phyloP scores from a whole-genome alignment of 2,113 vertebrate species.

The Enhydra lutris region DNA sequence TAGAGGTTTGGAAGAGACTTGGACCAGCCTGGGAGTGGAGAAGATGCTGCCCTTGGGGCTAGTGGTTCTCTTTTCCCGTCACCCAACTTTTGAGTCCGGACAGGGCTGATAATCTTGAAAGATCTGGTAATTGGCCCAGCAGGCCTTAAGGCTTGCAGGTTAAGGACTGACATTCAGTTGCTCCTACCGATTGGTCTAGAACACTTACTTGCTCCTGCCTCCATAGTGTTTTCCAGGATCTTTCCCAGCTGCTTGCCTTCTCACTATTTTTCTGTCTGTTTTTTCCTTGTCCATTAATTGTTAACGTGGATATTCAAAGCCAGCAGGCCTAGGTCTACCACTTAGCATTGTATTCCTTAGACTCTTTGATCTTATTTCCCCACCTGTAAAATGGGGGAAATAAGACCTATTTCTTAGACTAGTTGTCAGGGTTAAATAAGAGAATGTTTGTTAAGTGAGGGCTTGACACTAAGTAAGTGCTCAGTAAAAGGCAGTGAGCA shows the following conservation, averaged over 20 bases:
- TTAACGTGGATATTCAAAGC: constrained; percentile 28
- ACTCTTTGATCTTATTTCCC: constrained; percentile 49
- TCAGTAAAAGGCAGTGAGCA: background rate
- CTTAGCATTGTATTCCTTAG: background rate
- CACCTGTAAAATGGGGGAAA: constrained; percentile 38
- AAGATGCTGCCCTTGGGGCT: background rate
- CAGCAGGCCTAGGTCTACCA: background rate
- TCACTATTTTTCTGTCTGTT: constrained; percentile 34
- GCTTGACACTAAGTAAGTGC: constrained; percentile 1
- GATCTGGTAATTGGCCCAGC: background rate
- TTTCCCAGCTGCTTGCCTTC: background rate
- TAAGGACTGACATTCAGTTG: background rate
- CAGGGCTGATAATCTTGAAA: background rate
- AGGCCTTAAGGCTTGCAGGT: background rate
- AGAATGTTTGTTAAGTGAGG: constrained; percentile 15
- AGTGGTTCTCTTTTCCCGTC: background rate
- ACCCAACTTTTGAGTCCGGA: background rate
- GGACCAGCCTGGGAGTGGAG: background rate
- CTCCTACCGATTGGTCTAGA: background rate
- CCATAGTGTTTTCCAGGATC: background rate
- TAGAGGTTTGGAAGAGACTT: constrained; percentile 9
- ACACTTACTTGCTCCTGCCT: background rate
- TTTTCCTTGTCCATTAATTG: constrained; percentile 49
- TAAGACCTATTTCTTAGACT: constrained; percentile 13
- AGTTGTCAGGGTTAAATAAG: constrained; percentile 33